Base-by-base conservation (phyloP, 2,888 invertebrate species). In the Cerastis leucographa region DNA sequence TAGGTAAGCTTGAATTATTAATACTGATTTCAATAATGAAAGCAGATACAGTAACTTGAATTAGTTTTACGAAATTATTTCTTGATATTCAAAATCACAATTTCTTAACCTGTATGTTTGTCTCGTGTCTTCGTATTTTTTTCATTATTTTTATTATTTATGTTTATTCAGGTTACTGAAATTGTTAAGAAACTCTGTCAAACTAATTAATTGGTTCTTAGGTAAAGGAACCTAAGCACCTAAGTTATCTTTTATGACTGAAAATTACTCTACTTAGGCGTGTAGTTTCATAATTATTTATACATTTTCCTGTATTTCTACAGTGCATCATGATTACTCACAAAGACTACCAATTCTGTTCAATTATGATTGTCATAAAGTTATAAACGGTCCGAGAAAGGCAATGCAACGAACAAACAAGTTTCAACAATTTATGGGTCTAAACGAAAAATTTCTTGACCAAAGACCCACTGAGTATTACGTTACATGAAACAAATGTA, bases 361-460 rank as follows among this genome's bases (percentile, higher is more conserved):
- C 59, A 81, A 76, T 87, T 66, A 75, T 64, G 64, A 64, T 40
- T 83, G 61, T 82, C 82, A 76, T 84, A 84, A 85, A 85, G 29
- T 70, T 76, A 87, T 82, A 89, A 88, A 77, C 59, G 78, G 49
- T 76, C 74, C 59, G 73, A 81, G 65, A 65, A 73, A 83, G 81
- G 80, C 78, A 73, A 80, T 84, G 83, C 84, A 86, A 70, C 83
- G 79, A 84, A 80, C 70, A 84, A 85, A 89, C 88, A 86, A 87
- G 85, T 84, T 87, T 74, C 75, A 71, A 81, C 68, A 88, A 90
- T 89, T 89, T 90, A 90, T 87, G 84, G 69, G 86, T 83, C 82
- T 81, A 76, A 83, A 87, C 81, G 83, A 89, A 89, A 88, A 87
- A 89, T 84, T 76, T 88, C 81, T 86, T 76, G 67, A 35, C 25